Evolutionary conservation across 2,888 invertebrate species (phyloP).

Genomic region (Carcina quercana): DNA sequence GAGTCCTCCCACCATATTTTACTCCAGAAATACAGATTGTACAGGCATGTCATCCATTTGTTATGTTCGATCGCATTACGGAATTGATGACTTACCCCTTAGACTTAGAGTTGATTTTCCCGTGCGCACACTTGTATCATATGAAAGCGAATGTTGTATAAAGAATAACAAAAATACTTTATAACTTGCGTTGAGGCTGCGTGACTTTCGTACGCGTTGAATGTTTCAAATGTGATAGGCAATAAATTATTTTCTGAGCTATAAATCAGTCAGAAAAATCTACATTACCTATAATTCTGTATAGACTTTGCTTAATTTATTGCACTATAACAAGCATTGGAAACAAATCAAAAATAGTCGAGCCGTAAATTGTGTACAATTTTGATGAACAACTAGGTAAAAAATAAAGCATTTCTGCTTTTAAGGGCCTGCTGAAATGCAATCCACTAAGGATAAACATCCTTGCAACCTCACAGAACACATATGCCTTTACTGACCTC

Average conservation of each 20-base stretch:
- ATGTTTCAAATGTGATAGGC: neutral
- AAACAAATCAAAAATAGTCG: no score
- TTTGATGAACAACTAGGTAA: no score
- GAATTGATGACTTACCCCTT: constrained; percentile 19
- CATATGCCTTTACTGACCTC: no score
- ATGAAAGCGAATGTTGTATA: neutral
- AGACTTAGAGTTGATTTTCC: constrained; percentile 13
- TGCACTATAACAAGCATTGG: no score
- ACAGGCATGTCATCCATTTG: constrained; percentile 18
- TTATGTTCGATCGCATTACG: constrained; percentile 15
- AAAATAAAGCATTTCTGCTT: no score
- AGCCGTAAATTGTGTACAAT: no score
- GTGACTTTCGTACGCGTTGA: constrained; percentile 2
- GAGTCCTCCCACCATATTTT: constrained; percentile 21
- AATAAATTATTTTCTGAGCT: neutral
- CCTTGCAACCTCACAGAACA: no score
- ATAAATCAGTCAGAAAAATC: no score
- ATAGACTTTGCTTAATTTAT: no score
- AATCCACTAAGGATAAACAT: no score
- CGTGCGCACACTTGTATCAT: constrained; percentile 3
- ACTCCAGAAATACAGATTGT: constrained; percentile 20
- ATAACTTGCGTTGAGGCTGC: constrained; percentile 1
- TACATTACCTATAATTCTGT: no score
- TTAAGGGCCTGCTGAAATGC: no score
- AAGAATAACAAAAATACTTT: constrained; percentile 2